phyloP scores from a whole-genome alignment of 2,797 vertebrate genomes.

The Pipistrellus nathusii region DNA sequence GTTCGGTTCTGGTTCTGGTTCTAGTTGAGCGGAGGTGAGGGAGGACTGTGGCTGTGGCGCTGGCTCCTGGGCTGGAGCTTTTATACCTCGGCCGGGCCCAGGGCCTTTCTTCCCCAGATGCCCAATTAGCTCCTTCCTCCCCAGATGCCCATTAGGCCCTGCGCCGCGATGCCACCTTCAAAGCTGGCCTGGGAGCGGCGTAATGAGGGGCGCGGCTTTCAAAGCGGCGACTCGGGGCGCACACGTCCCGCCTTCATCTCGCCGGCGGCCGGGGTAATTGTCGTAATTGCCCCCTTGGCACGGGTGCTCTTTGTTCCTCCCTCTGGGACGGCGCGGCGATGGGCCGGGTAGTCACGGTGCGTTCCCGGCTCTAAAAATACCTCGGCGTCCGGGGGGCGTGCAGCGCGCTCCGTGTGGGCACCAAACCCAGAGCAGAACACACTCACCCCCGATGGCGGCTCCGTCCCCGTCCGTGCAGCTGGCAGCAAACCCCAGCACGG shows the following conservation, averaged over 20 bases:
- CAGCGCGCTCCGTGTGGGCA: background rate
- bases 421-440: too few relatives aligned
- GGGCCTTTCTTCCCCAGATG: background rate
- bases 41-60: background rate
- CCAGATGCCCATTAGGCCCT: too few relatives aligned
- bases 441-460: too few relatives aligned
- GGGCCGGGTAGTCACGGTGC: background rate
- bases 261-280: background rate
- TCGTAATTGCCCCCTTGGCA: background rate
- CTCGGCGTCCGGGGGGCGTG: background rate
- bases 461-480: too few relatives aligned
- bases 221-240: conserved; percentile 61
- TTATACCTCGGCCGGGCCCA: conserved; percentile 1
- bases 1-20: background rate
- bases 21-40: background rate
- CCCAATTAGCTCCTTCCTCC: too few relatives aligned
- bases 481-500: too few relatives aligned
- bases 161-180: conserved; percentile 56
- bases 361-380: background rate
- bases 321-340: too few relatives aligned
- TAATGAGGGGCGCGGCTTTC: conserved; percentile 62
- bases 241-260: conserved; percentile 36
- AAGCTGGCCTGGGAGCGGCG: background rate
- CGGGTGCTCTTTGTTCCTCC: background rate
- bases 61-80: background rate